These are phyloP conservation scores for Temnothorax longispinosus DNA, from an alignment of 1,140 invertebrate genomes.

Conservation along the genomic window DNA sequence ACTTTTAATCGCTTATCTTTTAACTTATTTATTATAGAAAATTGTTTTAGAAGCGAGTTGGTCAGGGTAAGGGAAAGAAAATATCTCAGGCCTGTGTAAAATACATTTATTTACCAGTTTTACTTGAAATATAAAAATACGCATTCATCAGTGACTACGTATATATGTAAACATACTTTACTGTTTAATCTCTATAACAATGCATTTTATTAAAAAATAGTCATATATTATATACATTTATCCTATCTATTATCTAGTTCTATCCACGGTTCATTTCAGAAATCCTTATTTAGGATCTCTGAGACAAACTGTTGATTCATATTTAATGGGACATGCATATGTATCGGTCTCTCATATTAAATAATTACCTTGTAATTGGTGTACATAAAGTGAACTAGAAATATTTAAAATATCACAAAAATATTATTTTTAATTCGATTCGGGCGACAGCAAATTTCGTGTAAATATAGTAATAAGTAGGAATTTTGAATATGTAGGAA, in stretches of 20 bases:
- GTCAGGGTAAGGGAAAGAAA: constrained; percentile 26
- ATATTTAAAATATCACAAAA: constrained; percentile 40
- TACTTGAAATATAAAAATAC: constrained; percentile 82
- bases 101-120: constrained; percentile 80
- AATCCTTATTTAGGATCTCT: constrained; percentile 77
- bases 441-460: background rate
- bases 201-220: constrained; percentile 78
- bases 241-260: constrained; percentile 73
- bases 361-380: constrained; percentile 54
- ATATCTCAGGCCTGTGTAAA: constrained; percentile 58
- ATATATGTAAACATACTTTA: constrained; percentile 79
- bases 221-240: constrained; percentile 83
- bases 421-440: constrained; percentile 5
- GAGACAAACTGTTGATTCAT: constrained; percentile 78
- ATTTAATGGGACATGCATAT: constrained; percentile 71
- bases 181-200: constrained; percentile 79
- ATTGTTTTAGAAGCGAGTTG: constrained; percentile 7
- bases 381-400: background rate
- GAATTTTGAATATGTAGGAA: constrained; percentile 25
- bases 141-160: constrained; percentile 80
- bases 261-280: constrained; percentile 75
- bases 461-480: constrained; percentile 2
- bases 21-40: constrained; percentile 44
- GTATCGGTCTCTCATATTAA: constrained; percentile 71
- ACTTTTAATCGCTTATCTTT: constrained; percentile 44